These are phyloP conservation scores for Caenorhabditis inopinata DNA, from an alignment of 1,140 invertebrate genomes.

Conservation along the genomic window DNA sequence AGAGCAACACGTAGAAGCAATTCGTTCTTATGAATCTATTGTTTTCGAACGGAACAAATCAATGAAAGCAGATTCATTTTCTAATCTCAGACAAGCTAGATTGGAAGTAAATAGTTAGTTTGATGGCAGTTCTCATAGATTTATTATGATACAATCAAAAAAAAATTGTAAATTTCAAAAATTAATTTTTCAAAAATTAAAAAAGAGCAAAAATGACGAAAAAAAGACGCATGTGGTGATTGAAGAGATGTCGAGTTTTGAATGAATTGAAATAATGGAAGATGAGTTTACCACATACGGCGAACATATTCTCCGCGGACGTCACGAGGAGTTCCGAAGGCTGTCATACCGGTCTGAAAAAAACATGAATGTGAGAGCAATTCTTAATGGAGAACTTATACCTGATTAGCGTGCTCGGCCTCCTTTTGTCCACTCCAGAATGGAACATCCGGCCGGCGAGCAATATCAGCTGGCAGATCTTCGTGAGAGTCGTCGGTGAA, in stretches of 20 bases:
- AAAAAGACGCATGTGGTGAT: conserved; percentile 10
- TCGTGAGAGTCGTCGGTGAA: conserved; percentile 65
- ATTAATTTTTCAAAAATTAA: not conserved
- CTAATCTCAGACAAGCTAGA: conserved; percentile 9
- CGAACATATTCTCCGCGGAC: conserved; percentile 65
- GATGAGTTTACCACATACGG: conserved; percentile 59
- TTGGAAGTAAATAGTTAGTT: not conserved
- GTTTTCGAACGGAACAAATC: not conserved
- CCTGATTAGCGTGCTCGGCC: conserved; percentile 64
- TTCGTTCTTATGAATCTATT: not conserved
- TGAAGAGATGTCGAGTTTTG: conserved; percentile 19
- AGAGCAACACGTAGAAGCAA: no score
- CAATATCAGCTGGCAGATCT: conserved; percentile 63
- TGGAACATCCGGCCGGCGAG: conserved; percentile 64
- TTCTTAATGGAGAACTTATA: not conserved
- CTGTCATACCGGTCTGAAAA: conserved; percentile 60
- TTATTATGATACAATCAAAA: conserved; percentile 28
- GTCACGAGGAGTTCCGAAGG: conserved; percentile 65
- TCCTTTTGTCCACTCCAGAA: conserved; percentile 65
- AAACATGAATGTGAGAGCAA: not conserved
- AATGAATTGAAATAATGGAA: conserved; percentile 26
- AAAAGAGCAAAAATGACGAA: not conserved
- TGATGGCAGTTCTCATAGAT: not conserved
- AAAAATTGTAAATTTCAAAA: conserved; percentile 11
- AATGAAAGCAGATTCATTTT: conserved; percentile 17